Base-by-base conservation (phyloP, 2,113 vertebrate species). In the Tautogolabrus adspersus region DNA sequence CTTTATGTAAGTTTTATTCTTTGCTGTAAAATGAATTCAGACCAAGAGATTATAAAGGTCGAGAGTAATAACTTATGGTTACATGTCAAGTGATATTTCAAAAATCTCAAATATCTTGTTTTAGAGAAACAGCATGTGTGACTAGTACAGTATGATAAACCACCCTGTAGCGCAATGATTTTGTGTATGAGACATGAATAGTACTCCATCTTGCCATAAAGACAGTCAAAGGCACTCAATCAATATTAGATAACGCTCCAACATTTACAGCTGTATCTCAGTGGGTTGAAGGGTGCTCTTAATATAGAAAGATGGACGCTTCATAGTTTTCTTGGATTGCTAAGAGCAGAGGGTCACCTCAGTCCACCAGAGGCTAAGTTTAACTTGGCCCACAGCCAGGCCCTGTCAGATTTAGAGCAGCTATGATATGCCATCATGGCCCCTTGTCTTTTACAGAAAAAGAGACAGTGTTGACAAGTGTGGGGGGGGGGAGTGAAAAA, bases 341-440 rank as follows among this genome's bases (percentile, higher is more conserved):
- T 57, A 44, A 58, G 23, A 75, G n/a, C 34, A 22, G 54, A 12
- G 63, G 77, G 73, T 84, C 72, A 71, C 85, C 75, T 80, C 82
- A 90, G 83, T 30, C 49, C 67, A 56, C 44, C 56, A 62, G 44
- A 85, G 76, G 63, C 46, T 58, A 75, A 77, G 62, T 87, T 87
- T 84, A 60, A 81, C 65, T 88, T 91, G 85, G 77, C 84, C 6
- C 19, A 10, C 11, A 73, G 55, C 47, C 79, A 76, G 55, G 47
- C 72, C 75, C 0, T 87, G 73, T 75, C 79, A 75, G 34, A 55
- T 63, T 51, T 51, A 74, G 40, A 47, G 19, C 40, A 51, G 81
- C 47, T 13, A 40, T 59, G 21, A 64, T 76, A 65, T 51, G 46
- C 9, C 37, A 65, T 15, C 42, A 65, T 15, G 5, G 8, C 19